These are phyloP conservation scores for Falcunculus frontatus DNA, from an alignment of 2,113 vertebrate species.

Conservation along the genomic window DNA sequence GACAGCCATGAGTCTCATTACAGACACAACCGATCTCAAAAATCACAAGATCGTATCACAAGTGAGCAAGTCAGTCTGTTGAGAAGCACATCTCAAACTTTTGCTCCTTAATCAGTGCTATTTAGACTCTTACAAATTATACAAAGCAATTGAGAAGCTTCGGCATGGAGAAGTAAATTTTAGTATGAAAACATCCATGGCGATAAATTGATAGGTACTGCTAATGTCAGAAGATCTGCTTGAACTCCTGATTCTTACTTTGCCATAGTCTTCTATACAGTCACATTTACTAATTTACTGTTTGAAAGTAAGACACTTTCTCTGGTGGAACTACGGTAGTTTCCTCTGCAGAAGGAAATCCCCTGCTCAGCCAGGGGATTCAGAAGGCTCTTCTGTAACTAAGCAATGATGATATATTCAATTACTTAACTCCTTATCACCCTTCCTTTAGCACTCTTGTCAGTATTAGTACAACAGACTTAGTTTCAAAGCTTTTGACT, in stretches of 20 bases:
- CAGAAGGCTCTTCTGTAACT: neutral
- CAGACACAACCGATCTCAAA: neutral
- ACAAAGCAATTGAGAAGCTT: neutral
- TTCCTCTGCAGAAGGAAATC: neutral
- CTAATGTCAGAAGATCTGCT: neutral
- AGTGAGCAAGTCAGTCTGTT: neutral
- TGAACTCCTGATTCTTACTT: neutral
- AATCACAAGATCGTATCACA: neutral
- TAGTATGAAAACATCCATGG: neutral
- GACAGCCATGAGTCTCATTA: neutral
- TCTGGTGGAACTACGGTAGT: neutral
- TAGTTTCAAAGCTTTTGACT: neutral
- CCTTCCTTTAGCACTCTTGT: neutral
- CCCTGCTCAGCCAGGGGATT: neutral
- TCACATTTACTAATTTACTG: neutral
- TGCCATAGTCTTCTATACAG: neutral
- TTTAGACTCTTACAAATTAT: neutral
- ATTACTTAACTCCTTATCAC: neutral
- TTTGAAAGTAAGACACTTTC: neutral
- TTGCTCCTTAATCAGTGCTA: neutral
- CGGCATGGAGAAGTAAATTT: neutral
- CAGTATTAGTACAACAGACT: neutral
- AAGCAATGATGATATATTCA: neutral
- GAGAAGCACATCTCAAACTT: neutral
- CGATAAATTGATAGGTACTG: neutral